Conservation (phyloP, 64 coral and sea anemone genomes). For the Actinia tenebrosa region DNA sequence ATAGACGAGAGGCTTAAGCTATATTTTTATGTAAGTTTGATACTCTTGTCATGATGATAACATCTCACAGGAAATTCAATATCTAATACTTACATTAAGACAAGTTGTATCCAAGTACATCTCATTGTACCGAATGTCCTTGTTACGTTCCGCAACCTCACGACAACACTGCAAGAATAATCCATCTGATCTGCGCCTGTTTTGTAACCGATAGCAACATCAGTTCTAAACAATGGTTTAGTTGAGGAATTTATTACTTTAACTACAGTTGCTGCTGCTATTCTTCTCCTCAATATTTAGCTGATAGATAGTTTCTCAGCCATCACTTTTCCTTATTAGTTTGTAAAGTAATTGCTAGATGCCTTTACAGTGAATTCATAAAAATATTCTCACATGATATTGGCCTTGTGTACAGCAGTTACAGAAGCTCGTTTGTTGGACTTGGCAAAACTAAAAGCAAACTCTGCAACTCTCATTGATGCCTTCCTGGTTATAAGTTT, state of each 20-base stretch:
- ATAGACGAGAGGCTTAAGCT: too few relatives aligned
- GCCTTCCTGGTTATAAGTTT: slow-evolving; percentile 93
- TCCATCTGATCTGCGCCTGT: slow-evolving; percentile 93
- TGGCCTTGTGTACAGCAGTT: slow-evolving; percentile 97
- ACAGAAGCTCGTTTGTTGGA: slow-evolving; percentile 86
- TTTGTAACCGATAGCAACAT: neutral
- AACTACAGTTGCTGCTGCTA: too few relatives aligned
- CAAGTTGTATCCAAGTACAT: slow-evolving; percentile 99
- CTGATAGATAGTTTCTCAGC: too few relatives aligned
- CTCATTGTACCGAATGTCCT: slow-evolving; percentile 83
- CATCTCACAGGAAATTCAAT: too few relatives aligned
- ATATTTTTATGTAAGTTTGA: too few relatives aligned
- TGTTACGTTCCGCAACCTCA: slow-evolving; percentile 90
- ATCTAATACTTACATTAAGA: slow-evolving; percentile 73
- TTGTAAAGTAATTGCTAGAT: too few relatives aligned
- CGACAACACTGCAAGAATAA: slow-evolving; percentile 94
- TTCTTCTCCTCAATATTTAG: too few relatives aligned
- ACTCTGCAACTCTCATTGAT: slow-evolving; percentile 93
- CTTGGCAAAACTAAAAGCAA: slow-evolving; percentile 95
- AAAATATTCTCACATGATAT: slow-evolving; percentile 84
- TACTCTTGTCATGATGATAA: too few relatives aligned
- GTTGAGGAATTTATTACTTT: neutral
- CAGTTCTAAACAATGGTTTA: neutral
- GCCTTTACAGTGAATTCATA: too few relatives aligned
- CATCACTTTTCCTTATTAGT: too few relatives aligned